phyloP scores from a whole-genome alignment of 2,113 vertebrate genomes.

The Protobothrops mucrosquamatus region DNA sequence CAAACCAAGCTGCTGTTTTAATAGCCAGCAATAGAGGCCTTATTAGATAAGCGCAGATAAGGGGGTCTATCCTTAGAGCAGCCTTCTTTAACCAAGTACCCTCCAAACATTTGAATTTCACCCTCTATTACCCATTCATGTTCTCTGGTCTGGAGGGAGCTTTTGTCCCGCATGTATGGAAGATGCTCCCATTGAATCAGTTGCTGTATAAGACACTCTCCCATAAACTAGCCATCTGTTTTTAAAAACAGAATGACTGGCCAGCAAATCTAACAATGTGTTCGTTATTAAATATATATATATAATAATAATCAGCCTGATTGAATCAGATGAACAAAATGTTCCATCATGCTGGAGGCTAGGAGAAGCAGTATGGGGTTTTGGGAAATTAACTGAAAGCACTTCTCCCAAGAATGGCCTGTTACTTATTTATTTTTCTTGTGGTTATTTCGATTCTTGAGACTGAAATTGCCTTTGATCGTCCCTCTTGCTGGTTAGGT shows the following conservation, averaged over 20 bases:
- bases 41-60: not conserved
- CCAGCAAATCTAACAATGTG: not conserved
- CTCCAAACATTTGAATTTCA: not conserved
- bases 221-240: not conserved
- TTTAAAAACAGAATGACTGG: not conserved
- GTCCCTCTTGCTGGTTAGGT: not conserved
- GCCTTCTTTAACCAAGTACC: not conserved
- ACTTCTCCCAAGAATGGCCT: not conserved
- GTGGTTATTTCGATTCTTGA: not conserved
- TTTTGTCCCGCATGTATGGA: not conserved
- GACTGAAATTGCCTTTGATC: not conserved
- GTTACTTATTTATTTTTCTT: not conserved
- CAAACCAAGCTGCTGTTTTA: not conserved
- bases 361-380: not conserved
- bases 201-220: not conserved
- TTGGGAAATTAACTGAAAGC: not conserved
- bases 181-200: not conserved
- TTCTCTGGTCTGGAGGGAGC: not conserved
- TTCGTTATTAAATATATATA: not conserved
- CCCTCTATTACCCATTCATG: not conserved
- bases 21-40: not conserved
- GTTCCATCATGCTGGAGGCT: not conserved
- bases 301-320: not conserved
- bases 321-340: not conserved
- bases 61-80: not conserved